Conservation (phyloP, 37 sponge, comb jelly and placozoan species). For the Halichondria panicea region DNA sequence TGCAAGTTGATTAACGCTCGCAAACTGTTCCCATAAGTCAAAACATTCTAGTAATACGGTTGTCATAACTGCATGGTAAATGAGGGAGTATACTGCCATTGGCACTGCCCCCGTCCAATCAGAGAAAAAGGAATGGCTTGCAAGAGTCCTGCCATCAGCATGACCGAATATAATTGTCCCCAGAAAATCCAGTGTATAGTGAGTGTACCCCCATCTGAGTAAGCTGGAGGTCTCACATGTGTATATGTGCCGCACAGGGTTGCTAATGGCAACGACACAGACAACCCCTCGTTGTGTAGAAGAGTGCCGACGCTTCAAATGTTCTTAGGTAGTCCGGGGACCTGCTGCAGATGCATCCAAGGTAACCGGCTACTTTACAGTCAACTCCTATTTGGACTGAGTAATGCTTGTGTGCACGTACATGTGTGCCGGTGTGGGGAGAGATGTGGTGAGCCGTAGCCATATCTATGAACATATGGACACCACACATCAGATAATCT, state of each 20-base stretch:
- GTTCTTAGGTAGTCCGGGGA: conserved; percentile 60
- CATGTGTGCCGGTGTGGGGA: neutral
- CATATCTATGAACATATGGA: too few relatives aligned
- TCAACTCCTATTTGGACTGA: conserved; percentile 52
- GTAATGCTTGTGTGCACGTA: conserved; percentile 26
- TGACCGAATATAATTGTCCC: conserved; percentile 95
- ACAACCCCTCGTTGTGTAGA: conserved; percentile 94
- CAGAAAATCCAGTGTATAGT: conserved; percentile 84
- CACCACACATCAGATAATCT: neutral
- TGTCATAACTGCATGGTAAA: too few relatives aligned
- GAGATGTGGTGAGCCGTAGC: neutral
- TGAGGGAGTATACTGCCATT: too few relatives aligned
- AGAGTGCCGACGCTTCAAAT: conserved; percentile 53
- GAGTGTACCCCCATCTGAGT: conserved; percentile 15
- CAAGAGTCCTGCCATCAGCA: conserved; percentile 93
- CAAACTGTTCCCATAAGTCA: too few relatives aligned
- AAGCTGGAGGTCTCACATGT: conserved; percentile 86
- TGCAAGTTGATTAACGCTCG: too few relatives aligned
- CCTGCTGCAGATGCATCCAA: conserved; percentile 45
- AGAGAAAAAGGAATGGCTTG: too few relatives aligned
- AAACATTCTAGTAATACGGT: too few relatives aligned
- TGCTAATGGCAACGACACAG: conserved; percentile 92
- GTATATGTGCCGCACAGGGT: conserved; percentile 80
- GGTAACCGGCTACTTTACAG: conserved; percentile 48
- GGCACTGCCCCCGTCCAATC: too few relatives aligned